These are phyloP conservation scores for Pangasianodon hypophthalmus DNA, from an alignment of 2,113 vertebrate species.

Conservation along the genomic window DNA sequence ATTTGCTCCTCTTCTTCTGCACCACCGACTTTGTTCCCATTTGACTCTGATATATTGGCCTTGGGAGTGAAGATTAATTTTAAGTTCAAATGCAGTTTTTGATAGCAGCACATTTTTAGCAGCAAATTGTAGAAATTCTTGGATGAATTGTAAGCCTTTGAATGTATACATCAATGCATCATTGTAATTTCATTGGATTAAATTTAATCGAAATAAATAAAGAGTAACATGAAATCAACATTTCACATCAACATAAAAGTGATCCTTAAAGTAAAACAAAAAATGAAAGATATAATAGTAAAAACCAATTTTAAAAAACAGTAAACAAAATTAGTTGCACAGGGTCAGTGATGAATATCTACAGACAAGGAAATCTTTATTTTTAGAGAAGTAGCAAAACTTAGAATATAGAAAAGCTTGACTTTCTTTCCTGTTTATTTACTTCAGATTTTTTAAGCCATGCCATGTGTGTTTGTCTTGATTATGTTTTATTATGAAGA, in stretches of 20 bases:
- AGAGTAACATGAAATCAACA: not conserved
- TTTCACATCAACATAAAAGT: not conserved
- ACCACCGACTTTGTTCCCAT: not conserved
- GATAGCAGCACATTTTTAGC: conserved; percentile 1
- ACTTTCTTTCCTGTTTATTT: not conserved
- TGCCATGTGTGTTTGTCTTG: not conserved
- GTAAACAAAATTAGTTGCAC: not conserved
- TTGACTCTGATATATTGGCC: conserved; percentile 24
- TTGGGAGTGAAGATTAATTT: conserved; percentile 26
- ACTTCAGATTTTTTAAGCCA: not conserved
- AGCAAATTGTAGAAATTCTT: not conserved
- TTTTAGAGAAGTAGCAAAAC: not conserved
- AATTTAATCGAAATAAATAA: not conserved
- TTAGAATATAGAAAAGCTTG: not conserved
- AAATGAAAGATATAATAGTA: not conserved
- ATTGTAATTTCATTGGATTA: not conserved
- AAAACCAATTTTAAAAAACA: not conserved
- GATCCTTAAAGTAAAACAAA: not conserved
- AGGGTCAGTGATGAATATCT: not conserved
- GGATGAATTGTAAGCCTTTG: not conserved
- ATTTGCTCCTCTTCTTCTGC: not conserved
- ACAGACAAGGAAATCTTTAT: not conserved
- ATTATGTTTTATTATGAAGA: not conserved
- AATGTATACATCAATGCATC: not conserved
- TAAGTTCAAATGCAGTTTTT: conserved; percentile 19